These are phyloP conservation scores for Xestia xanthographa DNA, from an alignment of 2,888 invertebrate genomes.

Conservation along the genomic window DNA sequence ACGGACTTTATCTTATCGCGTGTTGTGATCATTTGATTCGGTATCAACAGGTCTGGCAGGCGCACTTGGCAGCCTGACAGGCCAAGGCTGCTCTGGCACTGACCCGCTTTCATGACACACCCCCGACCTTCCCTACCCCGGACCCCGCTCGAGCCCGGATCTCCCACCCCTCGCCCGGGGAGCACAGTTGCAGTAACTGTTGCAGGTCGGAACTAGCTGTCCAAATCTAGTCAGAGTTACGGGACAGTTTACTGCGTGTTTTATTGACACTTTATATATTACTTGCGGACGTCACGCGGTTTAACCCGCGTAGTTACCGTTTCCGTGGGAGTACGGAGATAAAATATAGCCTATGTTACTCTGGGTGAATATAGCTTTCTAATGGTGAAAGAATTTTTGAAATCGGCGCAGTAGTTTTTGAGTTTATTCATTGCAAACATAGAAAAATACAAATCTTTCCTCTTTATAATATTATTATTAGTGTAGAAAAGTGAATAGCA, in stretches of 20 bases:
- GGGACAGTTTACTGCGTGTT: constrained; percentile 27
- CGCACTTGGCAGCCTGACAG: constrained; percentile 53
- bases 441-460: too few relatives aligned
- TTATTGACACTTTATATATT: background rate
- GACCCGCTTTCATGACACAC: constrained; percentile 79
- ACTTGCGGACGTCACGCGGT: too few relatives aligned
- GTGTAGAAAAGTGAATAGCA: background rate
- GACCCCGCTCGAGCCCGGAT: constrained; percentile 55
- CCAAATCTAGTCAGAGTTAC: constrained; percentile 25
- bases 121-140: constrained; percentile 41
- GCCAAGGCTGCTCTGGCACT: constrained; percentile 82
- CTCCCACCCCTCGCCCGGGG: constrained; percentile 59
- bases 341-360: too few relatives aligned
- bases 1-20: constrained; percentile 57
- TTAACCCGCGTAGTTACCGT: too few relatives aligned
- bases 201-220: constrained; percentile 63
- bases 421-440: too few relatives aligned
- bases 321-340: too few relatives aligned
- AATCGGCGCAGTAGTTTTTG: too few relatives aligned
- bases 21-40: constrained; percentile 60
- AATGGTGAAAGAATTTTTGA: too few relatives aligned
- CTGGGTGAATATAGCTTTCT: too few relatives aligned
- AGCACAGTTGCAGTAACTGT: constrained; percentile 58
- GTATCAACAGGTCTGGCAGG: constrained; percentile 82
- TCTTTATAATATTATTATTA: too few relatives aligned